Percentiles rank a stretch among this genome's conserved stretches.
phyloP scores from a whole-genome alignment of 2,888 invertebrate genomes.

The Trichogramma evanescens region DNA sequence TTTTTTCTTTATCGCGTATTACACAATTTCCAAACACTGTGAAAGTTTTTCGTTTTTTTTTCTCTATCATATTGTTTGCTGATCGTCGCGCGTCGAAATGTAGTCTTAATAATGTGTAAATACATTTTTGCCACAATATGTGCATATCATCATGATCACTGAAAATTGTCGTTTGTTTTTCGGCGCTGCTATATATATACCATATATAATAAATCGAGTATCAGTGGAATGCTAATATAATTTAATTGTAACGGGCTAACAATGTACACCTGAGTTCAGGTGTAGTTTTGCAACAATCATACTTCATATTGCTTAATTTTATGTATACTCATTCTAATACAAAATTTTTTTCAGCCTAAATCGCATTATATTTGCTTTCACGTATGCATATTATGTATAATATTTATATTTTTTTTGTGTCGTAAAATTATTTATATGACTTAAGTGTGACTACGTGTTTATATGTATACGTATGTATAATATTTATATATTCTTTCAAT shows the following conservation, averaged over 20 bases:
- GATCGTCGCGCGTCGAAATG: background rate
- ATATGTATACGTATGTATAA: conserved; percentile 4
- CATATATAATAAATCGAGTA: too few relatives aligned
- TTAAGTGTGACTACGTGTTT: conserved; percentile 1
- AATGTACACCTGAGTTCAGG: background rate
- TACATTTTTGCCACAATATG: background rate
- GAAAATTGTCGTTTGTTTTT: conserved; percentile 7
- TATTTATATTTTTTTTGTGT: conserved; percentile 1
- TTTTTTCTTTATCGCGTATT: conserved; percentile 9
- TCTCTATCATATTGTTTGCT: background rate
- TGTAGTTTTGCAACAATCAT: conserved; percentile 2
- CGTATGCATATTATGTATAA: background rate
- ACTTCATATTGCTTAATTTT: conserved; percentile 13
- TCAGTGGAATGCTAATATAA: too few relatives aligned
- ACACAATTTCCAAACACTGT: conserved; percentile 2
- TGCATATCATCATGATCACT: conserved; percentile 6
- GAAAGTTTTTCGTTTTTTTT: conserved; percentile 1
- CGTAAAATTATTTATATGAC: background rate
- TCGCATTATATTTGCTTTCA: background rate
- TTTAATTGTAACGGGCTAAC: background rate
- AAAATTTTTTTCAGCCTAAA: conserved; percentile 4
- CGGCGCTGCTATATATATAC: too few relatives aligned
- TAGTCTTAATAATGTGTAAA: background rate
- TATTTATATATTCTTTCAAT: background rate
- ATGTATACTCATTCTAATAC: conserved; percentile 3